These are phyloP conservation scores for Chionis minor DNA, from an alignment of 2,113 vertebrate species.

Conservation along the genomic window DNA sequence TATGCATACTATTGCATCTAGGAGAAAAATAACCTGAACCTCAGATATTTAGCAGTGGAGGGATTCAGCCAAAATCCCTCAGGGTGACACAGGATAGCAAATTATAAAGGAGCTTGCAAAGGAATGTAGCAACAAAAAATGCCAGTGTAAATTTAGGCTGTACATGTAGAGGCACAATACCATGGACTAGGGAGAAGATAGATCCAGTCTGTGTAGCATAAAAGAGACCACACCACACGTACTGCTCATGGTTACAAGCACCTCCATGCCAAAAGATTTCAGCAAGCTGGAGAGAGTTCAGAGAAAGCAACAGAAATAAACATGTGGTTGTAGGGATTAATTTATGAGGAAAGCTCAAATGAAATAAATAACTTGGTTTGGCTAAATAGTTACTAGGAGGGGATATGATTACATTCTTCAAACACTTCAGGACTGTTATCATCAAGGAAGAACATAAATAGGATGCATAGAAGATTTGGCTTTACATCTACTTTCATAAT, in stretches of 20 bases:
- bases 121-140: neutral
- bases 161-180: neutral
- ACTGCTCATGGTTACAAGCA: neutral
- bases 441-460: neutral
- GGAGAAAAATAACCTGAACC: neutral
- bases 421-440: neutral
- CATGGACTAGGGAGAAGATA: neutral
- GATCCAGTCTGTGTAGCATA: neutral
- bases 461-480: neutral
- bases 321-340: neutral
- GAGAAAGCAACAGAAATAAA: neutral
- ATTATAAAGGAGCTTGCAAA: neutral
- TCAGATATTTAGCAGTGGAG: neutral
- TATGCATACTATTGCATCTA: neutral
- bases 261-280: neutral
- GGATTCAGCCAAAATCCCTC: neutral
- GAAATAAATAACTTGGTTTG: constrained; percentile 2
- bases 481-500: neutral
- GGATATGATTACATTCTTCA: neutral
- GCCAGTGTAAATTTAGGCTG: neutral
- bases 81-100: neutral
- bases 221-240: neutral
- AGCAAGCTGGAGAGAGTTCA: neutral
- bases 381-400: neutral
- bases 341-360: neutral